Conservation (phyloP, 2,797 vertebrate genomes). For the Lates japonicus region DNA sequence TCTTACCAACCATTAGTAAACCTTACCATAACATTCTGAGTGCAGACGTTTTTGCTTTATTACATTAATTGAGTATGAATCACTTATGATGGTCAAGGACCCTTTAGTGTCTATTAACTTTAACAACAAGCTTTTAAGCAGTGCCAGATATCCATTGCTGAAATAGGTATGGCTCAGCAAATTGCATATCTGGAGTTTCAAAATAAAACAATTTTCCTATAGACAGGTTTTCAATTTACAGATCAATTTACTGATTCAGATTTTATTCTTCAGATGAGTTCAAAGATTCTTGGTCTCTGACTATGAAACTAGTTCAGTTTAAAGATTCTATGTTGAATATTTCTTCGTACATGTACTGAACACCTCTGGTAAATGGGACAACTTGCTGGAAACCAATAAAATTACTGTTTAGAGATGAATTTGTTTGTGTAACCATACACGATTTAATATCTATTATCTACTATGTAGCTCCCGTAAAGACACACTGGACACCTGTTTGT, state of each 20-base stretch:
- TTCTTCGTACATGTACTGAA: neutral
- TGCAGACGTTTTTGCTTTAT: neutral
- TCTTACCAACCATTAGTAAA: neutral
- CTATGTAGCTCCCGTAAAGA: neutral
- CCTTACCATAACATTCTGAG: neutral
- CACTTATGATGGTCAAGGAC: constrained; percentile 5
- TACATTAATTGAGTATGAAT: constrained; percentile 5
- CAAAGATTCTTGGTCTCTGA: neutral
- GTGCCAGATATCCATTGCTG: neutral
- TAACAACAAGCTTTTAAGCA: neutral
- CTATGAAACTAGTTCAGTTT: too few species aligned
- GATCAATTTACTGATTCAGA: neutral
- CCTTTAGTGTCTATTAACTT: neutral
- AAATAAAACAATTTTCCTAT: neutral
- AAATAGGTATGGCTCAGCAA: neutral
- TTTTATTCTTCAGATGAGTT: neutral
- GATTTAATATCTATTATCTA: too few species aligned
- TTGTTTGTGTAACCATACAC: too few species aligned
- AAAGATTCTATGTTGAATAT: too few species aligned
- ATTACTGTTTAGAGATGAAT: too few species aligned
- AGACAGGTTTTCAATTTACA: too few species aligned
- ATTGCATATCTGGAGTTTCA: neutral
- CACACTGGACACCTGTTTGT: too few species aligned
- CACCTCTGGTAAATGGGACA: neutral
- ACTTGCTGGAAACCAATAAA: too few species aligned